Evolutionary conservation across 2,113 vertebrate species (phyloP).

Genomic region (Axis porcinus): DNA sequence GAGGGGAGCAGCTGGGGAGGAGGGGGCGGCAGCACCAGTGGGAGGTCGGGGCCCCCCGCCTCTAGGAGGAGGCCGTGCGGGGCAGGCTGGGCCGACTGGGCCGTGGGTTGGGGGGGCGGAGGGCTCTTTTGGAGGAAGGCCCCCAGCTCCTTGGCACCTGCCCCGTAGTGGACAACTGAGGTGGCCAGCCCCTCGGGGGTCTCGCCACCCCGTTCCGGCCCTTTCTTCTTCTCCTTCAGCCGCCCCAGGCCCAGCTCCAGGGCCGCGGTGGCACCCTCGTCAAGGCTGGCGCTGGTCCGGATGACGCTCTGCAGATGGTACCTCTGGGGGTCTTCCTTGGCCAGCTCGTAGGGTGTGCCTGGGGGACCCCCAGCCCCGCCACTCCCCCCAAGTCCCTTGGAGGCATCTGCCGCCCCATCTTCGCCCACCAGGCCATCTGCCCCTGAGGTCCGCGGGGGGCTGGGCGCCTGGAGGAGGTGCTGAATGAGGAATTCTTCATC

Average conservation of each 20-base stretch:
- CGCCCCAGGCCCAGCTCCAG: slow-evolving; percentile 86
- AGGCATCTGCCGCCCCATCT: slow-evolving; percentile 69
- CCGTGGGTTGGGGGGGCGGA: slow-evolving; percentile 84
- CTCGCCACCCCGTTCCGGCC: slow-evolving; percentile 76
- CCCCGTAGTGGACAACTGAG: slow-evolving; percentile 92
- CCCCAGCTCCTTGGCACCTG: slow-evolving; percentile 80
- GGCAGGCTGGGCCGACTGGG: slow-evolving; percentile 80
- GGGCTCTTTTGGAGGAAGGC: slow-evolving; percentile 82
- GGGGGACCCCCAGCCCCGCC: slow-evolving; percentile 80
- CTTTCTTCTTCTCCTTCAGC: slow-evolving; percentile 84
- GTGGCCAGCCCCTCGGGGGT: slow-evolving; percentile 85
- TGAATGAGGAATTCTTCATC: slow-evolving; percentile 96
- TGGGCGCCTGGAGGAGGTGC: slow-evolving; percentile 89
- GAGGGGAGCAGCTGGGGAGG: slow-evolving; percentile 88
- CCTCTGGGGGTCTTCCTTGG: slow-evolving; percentile 79
- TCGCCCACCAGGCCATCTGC: slow-evolving; percentile 81
- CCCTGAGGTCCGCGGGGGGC: slow-evolving; percentile 76
- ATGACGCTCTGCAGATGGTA: slow-evolving; percentile 96
- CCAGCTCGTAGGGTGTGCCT: slow-evolving; percentile 76
- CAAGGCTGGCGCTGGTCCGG: slow-evolving; percentile 92
- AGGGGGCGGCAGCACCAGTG: slow-evolving; percentile 64
- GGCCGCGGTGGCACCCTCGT: slow-evolving; percentile 85
- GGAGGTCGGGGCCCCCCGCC: slow-evolving; percentile 63
- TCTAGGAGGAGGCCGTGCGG: slow-evolving; percentile 82
- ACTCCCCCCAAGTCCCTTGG: slow-evolving; percentile 82